A percentile compares a stretch with the other conserved stretches of the same genome.
Evolutionary conservation across 2,797 vertebrate species (phyloP).

Genomic region (Epinephelus awoara): DNA sequence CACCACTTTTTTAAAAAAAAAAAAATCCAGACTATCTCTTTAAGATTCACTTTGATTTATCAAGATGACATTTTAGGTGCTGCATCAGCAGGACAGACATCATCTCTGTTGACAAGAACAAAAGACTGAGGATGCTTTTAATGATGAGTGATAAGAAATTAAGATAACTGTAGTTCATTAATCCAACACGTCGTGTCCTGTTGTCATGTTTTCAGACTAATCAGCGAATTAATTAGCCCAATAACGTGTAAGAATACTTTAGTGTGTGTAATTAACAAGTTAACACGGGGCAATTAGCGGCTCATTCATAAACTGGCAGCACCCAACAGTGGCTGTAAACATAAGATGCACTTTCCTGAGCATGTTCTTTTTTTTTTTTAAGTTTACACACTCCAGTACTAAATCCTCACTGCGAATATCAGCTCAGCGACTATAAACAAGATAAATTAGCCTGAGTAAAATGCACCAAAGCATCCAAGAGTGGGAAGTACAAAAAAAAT

Average conservation of each 20-base stretch:
- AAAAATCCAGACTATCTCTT: too few relatives aligned
- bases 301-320: conserved; percentile 49
- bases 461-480: background rate
- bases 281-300: conserved; percentile 70
- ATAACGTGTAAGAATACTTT: conserved; percentile 65
- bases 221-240: conserved; percentile 65
- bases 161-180: conserved; percentile 27
- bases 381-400: conserved; percentile 1
- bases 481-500: conserved; percentile 10
- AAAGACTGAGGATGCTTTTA: conserved; percentile 24
- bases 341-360: conserved; percentile 28
- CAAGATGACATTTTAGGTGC: background rate
- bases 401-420: conserved; percentile 20
- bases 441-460: background rate
- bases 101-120: background rate
- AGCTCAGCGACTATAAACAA: conserved; percentile 8
- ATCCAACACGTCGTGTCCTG: conserved; percentile 41
- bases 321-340: conserved; percentile 43
- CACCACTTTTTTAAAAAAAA: too few relatives aligned
- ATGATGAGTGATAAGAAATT: conserved; percentile 29
- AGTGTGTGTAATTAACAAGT: conserved; percentile 75
- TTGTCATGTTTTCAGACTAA: conserved; percentile 55
- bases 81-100: background rate
- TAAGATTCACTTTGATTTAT: conserved; percentile 7
- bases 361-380: background rate